phyloP scores from a whole-genome alignment of 2,797 vertebrate genomes.

The Lutjanus campechanus region DNA sequence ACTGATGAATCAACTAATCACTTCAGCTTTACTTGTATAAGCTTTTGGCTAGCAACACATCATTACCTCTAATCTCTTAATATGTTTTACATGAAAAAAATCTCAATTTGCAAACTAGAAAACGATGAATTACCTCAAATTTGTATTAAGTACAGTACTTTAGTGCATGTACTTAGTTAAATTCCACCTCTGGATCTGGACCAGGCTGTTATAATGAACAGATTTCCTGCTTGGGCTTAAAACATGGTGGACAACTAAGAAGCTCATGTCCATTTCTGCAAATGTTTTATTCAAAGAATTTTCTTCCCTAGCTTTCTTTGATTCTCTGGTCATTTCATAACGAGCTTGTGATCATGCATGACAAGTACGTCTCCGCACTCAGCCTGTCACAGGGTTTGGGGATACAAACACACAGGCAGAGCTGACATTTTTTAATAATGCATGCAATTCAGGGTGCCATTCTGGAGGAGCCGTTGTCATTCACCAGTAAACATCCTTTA shows the following conservation, averaged over 20 bases:
- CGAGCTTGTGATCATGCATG: conserved; percentile 57
- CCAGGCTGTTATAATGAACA: neutral
- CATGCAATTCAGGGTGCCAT: conserved; percentile 71
- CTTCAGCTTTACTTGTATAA: no score
- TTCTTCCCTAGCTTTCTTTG: neutral
- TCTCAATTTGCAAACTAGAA: no score
- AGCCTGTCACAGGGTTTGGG: conserved; percentile 36
- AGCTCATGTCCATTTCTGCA: neutral
- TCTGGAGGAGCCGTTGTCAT: conserved; percentile 75
- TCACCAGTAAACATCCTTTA: conserved; percentile 68
- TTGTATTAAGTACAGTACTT: no score
- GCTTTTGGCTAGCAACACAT: no score
- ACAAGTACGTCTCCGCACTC: conserved; percentile 33
- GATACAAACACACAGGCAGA: conserved; percentile 60
- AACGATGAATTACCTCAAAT: no score
- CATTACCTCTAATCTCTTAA: no score
- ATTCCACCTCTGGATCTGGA: no score
- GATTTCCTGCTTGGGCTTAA: neutral
- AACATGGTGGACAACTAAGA: neutral
- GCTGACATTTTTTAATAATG: conserved; percentile 81
- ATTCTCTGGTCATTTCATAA: conserved; percentile 38
- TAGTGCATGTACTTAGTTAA: no score
- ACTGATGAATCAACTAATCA: no score
- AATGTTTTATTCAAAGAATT: conserved; percentile 45
- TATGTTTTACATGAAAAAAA: no score